Evolutionary conservation across 92 coral and sea anemone genomes (phyloP).

Genomic region (Epizoanthus stellaris): DNA sequence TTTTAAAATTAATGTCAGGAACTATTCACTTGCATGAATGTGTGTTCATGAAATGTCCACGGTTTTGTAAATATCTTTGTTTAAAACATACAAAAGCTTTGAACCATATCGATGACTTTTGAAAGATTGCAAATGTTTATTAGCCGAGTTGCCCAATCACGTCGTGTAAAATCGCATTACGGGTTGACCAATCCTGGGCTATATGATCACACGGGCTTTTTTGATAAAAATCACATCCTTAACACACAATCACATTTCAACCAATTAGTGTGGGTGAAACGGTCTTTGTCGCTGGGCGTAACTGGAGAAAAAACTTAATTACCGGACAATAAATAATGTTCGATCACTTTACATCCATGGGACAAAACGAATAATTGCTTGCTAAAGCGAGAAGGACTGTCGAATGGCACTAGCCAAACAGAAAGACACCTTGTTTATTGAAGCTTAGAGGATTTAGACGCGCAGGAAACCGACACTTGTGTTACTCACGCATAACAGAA

Average conservation of each 20-base stretch:
- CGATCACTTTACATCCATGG: slow-evolving; percentile 67
- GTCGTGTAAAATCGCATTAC: slow-evolving; percentile 75
- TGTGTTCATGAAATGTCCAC: slow-evolving; percentile 47
- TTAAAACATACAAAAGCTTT: slow-evolving; percentile 53
- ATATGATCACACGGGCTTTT: slow-evolving; percentile 77
- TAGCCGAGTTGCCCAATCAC: slow-evolving; percentile 70
- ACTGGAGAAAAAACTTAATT: slow-evolving; percentile 77
- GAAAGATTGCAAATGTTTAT: slow-evolving; percentile 53
- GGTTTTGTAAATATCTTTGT: slow-evolving; percentile 56
- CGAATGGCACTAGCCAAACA: not conserved
- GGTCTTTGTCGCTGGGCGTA: slow-evolving; percentile 94
- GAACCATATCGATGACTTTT: slow-evolving; percentile 50
- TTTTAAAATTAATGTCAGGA: slow-evolving; percentile 75
- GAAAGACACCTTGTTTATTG: slow-evolving; percentile 23
- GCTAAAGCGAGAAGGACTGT: slow-evolving; percentile 2
- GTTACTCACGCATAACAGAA: slow-evolving; percentile 13
- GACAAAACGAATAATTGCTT: slow-evolving; percentile 13
- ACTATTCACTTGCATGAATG: slow-evolving; percentile 59
- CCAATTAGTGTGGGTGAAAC: slow-evolving; percentile 95
- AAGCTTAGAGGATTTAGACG: slow-evolving; percentile 1
- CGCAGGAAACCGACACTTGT: not conserved
- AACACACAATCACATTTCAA: slow-evolving; percentile 78
- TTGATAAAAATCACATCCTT: slow-evolving; percentile 86
- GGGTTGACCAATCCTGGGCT: slow-evolving; percentile 71
- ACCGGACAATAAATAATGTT: slow-evolving; percentile 81